A percentile compares a stretch with the other conserved stretches of the same genome.
phyloP scores from a whole-genome alignment of 1,140 invertebrate species.

The Rhyacophila brunnea region DNA sequence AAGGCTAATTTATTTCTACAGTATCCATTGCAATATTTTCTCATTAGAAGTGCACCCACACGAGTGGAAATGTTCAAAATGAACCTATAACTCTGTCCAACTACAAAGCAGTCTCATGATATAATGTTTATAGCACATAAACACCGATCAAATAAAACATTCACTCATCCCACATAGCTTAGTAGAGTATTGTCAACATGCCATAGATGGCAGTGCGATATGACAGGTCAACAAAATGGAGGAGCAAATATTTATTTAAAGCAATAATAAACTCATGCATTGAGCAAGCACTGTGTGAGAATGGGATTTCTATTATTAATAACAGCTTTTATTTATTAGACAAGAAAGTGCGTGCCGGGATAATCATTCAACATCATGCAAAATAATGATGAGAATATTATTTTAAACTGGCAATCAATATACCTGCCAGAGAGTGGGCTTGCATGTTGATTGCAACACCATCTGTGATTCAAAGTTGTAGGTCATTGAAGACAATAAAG shows the following conservation, averaged over 20 bases:
- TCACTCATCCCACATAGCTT: conserved; percentile 14
- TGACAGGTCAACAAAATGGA: no score
- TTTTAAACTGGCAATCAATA: conserved; percentile 1
- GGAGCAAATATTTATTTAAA: no score
- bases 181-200: conserved; percentile 11
- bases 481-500: no score
- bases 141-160: conserved; percentile 15
- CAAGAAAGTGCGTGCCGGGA: no score
- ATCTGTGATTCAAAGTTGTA: neutral
- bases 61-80: conserved; percentile 1
- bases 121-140: conserved; percentile 2
- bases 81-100: neutral
- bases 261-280: no score
- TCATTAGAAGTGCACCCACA: conserved; percentile 22
- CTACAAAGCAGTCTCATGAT: neutral
- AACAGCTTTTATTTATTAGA: no score
- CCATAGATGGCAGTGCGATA: conserved; percentile 1
- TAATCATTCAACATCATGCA: no score
- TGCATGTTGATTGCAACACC: neutral
- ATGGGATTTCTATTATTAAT: no score
- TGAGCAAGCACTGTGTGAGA: no score
- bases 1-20: neutral
- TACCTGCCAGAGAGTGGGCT: neutral
- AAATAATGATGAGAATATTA: neutral
- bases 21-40: conserved; percentile 13